Base-by-base conservation (phyloP, 2,888 invertebrate species). In the Empis stercorea region DNA sequence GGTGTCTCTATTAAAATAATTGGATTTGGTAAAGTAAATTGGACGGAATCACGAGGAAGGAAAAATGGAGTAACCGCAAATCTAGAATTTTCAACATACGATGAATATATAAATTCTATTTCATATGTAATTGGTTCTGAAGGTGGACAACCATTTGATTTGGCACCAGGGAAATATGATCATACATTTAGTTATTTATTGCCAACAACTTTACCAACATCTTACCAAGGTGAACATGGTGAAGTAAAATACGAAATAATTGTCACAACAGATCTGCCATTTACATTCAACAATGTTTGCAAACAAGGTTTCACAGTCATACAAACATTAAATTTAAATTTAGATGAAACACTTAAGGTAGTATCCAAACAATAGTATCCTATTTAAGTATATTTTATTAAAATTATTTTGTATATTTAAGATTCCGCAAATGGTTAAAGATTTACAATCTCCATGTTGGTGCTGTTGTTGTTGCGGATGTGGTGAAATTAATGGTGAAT, bases 271-370 rank as follows among this genome's bases (percentile, higher is more conserved):
- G 88, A 89, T 62, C 75, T 85, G 27, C 87, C 88, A 13, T 87
- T 86, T 82, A 85, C 84, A 58, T 83, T 83, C 64, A 87, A 91
- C 65, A 83, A 86, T 56, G 83, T 81, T 51, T 79, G 80, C 13
- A 85, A 85, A 64, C 76, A 76, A 61, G 79, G 81, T 5, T 87
- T 91, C 58, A 84, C 81, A 44, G 81, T 92, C 13, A 75, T 86
- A 47, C 80, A 84, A 53, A 76, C 81, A 4, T 70, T 88, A 57
- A 87, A 91, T 68, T 73, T 92, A 49, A 91, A 91, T 68, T 73
- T 76, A 53, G 80, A 81, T 63, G 70, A 78, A 2, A 75, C 76
- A 51, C 79, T 81, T 52, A 73, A 73, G 66, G 84, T 84, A 9
- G 4, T 15, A 36, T n/a, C n/a, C n/a, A n/a, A n/a, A n/a, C n/a